phyloP scores from a whole-genome alignment of 2,797 vertebrate species.

The Paedocypris micromegethes region DNA sequence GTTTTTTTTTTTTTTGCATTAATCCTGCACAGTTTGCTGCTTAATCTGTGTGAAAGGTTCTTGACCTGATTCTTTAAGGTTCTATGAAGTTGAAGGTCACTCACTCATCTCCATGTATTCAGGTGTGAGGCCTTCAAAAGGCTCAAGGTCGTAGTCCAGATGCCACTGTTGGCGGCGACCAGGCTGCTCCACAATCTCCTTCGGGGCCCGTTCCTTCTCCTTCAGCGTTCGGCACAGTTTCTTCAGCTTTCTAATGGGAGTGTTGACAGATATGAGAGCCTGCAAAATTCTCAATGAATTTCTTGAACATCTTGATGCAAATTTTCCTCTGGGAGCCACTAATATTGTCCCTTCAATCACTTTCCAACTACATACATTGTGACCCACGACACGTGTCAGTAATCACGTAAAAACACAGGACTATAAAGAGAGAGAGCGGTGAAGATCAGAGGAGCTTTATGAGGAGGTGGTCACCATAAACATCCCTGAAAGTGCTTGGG shows the following conservation, averaged over 20 bases:
- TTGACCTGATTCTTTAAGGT: neutral
- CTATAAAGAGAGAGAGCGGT: neutral
- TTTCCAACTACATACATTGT: neutral
- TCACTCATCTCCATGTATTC: conserved; percentile 99
- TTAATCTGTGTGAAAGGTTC: too few species aligned
- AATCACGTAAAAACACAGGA: neutral
- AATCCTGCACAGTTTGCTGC: too few species aligned
- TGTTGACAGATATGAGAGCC: neutral
- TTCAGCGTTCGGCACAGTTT: conserved; percentile 80
- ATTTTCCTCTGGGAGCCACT: neutral
- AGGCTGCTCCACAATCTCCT: conserved; percentile 64
- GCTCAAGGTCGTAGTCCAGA: conserved; percentile 83
- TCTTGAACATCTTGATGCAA: too few species aligned
- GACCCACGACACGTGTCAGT: neutral
- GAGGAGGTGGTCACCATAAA: neutral
- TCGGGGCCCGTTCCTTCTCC: conserved; percentile 70
- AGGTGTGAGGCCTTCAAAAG: conserved; percentile 90
- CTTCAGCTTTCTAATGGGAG: conserved; percentile 66
- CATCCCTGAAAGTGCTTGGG: neutral
- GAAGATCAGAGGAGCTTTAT: neutral
- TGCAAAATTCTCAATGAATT: neutral
- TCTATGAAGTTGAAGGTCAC: conserved; percentile 44
- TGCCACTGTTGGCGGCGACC: conserved; percentile 85
- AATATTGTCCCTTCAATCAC: conserved; percentile 1
- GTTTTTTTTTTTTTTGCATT: too few species aligned